These are phyloP conservation scores for Diuraphis noxia DNA, from an alignment of 1,140 invertebrate genomes.

Conservation along the genomic window DNA sequence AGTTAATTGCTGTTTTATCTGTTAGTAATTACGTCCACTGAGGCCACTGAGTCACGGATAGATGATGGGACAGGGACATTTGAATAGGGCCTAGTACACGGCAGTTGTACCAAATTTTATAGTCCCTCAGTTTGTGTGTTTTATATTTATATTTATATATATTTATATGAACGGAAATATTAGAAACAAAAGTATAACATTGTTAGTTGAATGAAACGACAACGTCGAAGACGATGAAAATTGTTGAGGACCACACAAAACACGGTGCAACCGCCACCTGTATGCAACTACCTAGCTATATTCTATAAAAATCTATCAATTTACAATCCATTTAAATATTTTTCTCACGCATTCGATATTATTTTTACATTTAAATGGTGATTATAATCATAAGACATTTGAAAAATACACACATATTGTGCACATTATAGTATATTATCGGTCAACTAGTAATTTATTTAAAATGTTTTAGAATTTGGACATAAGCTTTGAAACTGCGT, in stretches of 20 bases:
- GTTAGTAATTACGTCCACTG: background rate
- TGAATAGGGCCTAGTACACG: background rate
- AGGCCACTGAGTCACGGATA: background rate
- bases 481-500: background rate
- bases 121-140: background rate
- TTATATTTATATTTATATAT: background rate
- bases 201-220: background rate
- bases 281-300: background rate
- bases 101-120: background rate
- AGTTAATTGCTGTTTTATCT: slow-evolving; percentile 9
- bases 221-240: background rate
- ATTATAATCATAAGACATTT: no score
- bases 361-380: background rate
- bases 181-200: background rate
- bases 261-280: background rate
- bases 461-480: background rate
- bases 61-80: background rate
- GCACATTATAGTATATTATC: background rate
- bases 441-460: background rate
- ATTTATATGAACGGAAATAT: background rate
- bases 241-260: background rate
- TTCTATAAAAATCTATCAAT: background rate
- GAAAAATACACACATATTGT: background rate
- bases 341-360: background rate
- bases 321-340: background rate